Evolutionary conservation across 2,113 vertebrate genomes (phyloP).

Genomic region (Ciconia stormi): DNA sequence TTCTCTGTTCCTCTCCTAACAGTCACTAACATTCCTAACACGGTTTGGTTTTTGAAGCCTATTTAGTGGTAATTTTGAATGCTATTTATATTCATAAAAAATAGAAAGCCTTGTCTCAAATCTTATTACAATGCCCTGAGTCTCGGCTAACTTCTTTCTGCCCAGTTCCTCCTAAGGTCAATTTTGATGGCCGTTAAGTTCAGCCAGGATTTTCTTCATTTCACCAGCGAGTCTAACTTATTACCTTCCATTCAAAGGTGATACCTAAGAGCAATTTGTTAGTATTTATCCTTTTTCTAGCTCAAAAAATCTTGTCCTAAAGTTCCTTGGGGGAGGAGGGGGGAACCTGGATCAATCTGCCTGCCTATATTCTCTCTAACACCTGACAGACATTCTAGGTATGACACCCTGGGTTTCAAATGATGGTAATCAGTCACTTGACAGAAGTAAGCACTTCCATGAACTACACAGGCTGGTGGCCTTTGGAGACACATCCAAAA

Average conservation of each 20-base stretch:
- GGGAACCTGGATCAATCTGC: background rate
- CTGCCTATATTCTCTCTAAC: background rate
- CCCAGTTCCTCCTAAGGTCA: background rate
- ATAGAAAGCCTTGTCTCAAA: background rate
- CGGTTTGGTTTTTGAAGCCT: background rate
- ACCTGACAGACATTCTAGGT: background rate
- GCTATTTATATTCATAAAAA: constrained; percentile 1
- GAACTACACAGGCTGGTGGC: background rate
- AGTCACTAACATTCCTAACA: constrained; percentile 1
- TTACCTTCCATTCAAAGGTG: background rate
- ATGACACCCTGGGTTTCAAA: background rate
- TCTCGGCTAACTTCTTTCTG: background rate
- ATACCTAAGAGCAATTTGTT: background rate
- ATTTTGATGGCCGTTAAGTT: background rate
- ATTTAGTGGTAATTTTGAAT: constrained; percentile 8
- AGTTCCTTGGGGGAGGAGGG: background rate
- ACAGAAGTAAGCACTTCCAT: background rate
- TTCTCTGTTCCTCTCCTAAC: background rate
- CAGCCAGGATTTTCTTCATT: background rate
- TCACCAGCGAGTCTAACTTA: background rate
- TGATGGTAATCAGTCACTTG: background rate
- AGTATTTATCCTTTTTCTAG: background rate
- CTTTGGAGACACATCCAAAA: background rate
- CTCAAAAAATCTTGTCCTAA: background rate
- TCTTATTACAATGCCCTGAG: background rate